Conservation (phyloP, 2,113 vertebrate genomes). For the Rhinolophus ferrumequinum region DNA sequence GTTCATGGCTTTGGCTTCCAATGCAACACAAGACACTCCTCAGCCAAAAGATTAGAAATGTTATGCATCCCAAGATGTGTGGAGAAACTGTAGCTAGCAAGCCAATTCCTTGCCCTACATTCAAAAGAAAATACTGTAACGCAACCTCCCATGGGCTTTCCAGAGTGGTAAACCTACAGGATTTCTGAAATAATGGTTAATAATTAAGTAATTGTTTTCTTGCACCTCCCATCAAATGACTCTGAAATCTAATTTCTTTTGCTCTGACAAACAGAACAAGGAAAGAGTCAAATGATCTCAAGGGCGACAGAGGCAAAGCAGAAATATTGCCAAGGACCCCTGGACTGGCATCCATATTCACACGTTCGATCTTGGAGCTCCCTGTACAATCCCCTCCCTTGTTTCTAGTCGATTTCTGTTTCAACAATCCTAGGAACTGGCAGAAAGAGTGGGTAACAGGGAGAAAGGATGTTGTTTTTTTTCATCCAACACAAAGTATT, state of each 20-base stretch:
- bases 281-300: neutral
- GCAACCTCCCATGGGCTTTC: neutral
- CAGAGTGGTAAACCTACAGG: neutral
- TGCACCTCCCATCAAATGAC: neutral
- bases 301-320: neutral
- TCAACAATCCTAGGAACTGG: neutral
- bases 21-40: neutral
- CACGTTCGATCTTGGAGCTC: neutral
- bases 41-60: neutral
- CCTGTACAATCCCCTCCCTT: neutral
- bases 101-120: neutral
- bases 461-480: neutral
- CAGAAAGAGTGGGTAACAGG: neutral
- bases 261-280: neutral
- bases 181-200: neutral
- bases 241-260: conserved; percentile 52
- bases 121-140: neutral
- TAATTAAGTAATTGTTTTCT: neutral
- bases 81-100: neutral
- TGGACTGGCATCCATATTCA: neutral
- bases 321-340: neutral
- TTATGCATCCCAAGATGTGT: neutral
- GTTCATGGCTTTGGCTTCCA: neutral
- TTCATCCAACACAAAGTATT: neutral
- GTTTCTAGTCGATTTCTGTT: neutral